Percentiles rank a stretch among this genome's conserved stretches.
phyloP scores from a whole-genome alignment of 2,888 invertebrate species.

The Erebia ligea region DNA sequence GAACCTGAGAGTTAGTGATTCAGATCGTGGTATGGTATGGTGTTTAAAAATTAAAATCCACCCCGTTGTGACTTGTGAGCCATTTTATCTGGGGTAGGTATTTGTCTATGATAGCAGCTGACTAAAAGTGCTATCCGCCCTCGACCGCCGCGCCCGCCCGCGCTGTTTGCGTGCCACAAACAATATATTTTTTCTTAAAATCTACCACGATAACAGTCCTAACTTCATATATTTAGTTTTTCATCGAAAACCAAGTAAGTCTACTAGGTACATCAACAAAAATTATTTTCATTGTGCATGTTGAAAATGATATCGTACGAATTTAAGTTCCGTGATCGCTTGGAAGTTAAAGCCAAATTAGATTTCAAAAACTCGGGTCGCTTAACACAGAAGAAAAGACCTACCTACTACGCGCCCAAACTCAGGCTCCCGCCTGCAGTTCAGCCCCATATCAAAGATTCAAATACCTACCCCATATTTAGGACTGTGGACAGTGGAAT shows the following conservation, averaged over 20 bases:
- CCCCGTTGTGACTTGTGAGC: constrained; percentile 41
- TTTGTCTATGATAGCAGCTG: constrained; percentile 71
- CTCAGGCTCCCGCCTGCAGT: too few relatives aligned
- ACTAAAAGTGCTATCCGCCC: constrained; percentile 64
- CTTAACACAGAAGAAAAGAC: too few relatives aligned
- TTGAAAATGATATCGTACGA: too few relatives aligned
- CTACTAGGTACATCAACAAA: too few relatives aligned
- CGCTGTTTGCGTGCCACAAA: constrained; percentile 65
- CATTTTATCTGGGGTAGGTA: constrained; percentile 60
- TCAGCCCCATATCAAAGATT: too few relatives aligned
- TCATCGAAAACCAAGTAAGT: neutral
- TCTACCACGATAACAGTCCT: constrained; percentile 47
- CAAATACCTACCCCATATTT: too few relatives aligned
- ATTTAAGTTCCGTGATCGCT: too few relatives aligned
- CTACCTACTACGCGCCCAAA: too few relatives aligned
- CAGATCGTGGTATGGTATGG: constrained; percentile 25
- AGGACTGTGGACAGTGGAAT: too few relatives aligned
- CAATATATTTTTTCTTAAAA: constrained; percentile 51
- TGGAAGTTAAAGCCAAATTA: too few relatives aligned
- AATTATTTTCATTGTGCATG: too few relatives aligned
- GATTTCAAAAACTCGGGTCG: too few relatives aligned
- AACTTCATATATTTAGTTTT: constrained; percentile 43
- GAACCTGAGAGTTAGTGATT: neutral
- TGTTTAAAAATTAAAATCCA: constrained; percentile 38
- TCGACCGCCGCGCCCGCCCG: constrained; percentile 69